A percentile compares a stretch with the other conserved stretches of the same genome.
Evolutionary conservation across 2,888 invertebrate genomes (phyloP).

Genomic region (Pardosa pseudoannulata): DNA sequence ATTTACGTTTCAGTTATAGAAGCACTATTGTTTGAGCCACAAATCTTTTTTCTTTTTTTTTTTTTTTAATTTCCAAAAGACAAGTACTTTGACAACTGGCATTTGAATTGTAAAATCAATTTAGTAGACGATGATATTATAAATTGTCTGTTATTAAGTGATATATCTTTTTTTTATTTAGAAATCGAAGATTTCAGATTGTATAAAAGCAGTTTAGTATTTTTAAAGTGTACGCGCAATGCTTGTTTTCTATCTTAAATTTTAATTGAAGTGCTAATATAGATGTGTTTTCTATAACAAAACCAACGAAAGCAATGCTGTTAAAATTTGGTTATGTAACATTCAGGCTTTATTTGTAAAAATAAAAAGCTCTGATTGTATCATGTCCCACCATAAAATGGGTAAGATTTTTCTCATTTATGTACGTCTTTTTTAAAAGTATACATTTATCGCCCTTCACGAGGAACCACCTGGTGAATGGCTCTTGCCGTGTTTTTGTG

Average conservation of each 20-base stretch:
- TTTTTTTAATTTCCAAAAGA: background rate
- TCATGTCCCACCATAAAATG: slow-evolving; percentile 71
- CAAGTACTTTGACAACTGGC: slow-evolving; percentile 3
- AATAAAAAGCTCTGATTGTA: slow-evolving; percentile 17
- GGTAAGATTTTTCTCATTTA: slow-evolving; percentile 24
- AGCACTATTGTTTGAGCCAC: background rate
- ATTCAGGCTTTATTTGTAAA: background rate
- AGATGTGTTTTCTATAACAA: background rate
- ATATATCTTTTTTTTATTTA: background rate
- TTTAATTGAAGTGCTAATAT: background rate
- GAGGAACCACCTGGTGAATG: background rate
- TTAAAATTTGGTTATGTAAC: background rate
- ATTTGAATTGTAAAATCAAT: slow-evolving; percentile 14
- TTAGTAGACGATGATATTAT: slow-evolving; percentile 16
- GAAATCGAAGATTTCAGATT: too few relatives aligned
- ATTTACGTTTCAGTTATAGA: too few relatives aligned
- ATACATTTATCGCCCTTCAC: background rate
- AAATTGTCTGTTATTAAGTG: slow-evolving; percentile 5
- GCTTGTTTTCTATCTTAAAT: background rate
- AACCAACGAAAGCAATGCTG: background rate
- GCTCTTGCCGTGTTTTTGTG: background rate
- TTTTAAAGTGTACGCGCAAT: too few relatives aligned
- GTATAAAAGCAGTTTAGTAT: too few relatives aligned
- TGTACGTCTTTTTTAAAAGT: background rate
- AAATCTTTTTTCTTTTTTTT: too few relatives aligned